A percentile compares a stretch with the other conserved stretches of the same genome.
phyloP scores from a whole-genome alignment of 2,888 invertebrate genomes.

The Noctuana brunneofusca region DNA sequence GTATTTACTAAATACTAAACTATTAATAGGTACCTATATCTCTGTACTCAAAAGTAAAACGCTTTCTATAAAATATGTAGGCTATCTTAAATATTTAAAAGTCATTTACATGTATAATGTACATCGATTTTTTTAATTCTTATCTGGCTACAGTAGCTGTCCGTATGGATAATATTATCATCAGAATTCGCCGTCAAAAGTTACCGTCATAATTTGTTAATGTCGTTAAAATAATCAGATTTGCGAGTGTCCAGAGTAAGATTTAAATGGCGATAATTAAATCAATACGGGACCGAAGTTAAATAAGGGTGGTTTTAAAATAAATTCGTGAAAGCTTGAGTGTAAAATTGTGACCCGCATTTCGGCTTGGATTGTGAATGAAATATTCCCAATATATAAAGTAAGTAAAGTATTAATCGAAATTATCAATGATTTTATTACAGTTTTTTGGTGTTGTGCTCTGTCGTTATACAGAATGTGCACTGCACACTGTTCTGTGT shows the following conservation, averaged over 20 bases:
- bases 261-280: slow-evolving; percentile 34
- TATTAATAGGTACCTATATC: too few relatives aligned
- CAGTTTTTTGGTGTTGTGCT: too few relatives aligned
- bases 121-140: too few relatives aligned
- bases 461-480: too few relatives aligned
- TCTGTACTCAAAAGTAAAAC: too few relatives aligned
- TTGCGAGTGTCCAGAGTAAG: slow-evolving; percentile 31
- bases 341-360: slow-evolving; percentile 31
- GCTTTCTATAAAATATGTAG: too few relatives aligned
- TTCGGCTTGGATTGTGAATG: slow-evolving; percentile 8
- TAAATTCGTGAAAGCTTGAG: slow-evolving; percentile 32
- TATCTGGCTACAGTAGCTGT: too few relatives aligned
- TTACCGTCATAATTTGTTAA: slow-evolving; percentile 21
- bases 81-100: too few relatives aligned
- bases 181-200: neutral
- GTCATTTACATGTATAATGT: too few relatives aligned
- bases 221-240: slow-evolving; percentile 31
- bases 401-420: neutral
- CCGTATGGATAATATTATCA: too few relatives aligned
- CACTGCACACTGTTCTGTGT: too few relatives aligned
- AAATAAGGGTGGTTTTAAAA: slow-evolving; percentile 34
- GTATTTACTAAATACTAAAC: too few relatives aligned
- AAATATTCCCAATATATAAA: slow-evolving; percentile 20
- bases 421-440: neutral
- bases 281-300: slow-evolving; percentile 32